These are phyloP conservation scores for Ophraella communa DNA, from an alignment of 2,888 invertebrate genomes.

Conservation along the genomic window DNA sequence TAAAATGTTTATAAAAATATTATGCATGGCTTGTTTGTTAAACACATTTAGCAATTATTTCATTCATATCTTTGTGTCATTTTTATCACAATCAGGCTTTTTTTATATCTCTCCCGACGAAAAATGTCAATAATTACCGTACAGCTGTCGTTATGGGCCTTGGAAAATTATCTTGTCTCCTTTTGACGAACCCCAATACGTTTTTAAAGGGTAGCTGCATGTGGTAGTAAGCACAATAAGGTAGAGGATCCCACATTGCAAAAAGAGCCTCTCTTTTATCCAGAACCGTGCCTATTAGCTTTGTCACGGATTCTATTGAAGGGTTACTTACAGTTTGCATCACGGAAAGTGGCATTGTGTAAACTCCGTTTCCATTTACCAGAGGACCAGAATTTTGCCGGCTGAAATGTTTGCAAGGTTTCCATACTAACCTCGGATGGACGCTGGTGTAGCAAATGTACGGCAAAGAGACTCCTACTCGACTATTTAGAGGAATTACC, in stretches of 20 bases:
- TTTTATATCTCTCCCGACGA: conserved; percentile 53
- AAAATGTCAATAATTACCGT: conserved; percentile 49
- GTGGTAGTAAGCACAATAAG: conserved; percentile 86
- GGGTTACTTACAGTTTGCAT: conserved; percentile 61
- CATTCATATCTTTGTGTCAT: background rate
- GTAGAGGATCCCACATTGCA: conserved; percentile 84
- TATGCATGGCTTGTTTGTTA: conserved; percentile 17
- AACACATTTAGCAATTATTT: conserved; percentile 1
- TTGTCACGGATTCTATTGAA: conserved; percentile 63
- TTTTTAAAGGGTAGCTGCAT: conserved; percentile 75
- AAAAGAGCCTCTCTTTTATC: conserved; percentile 83
- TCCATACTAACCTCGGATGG: conserved; percentile 70
- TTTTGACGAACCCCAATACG: conserved; percentile 64
- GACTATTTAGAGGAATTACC: conserved; percentile 70
- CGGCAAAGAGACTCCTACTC: conserved; percentile 80
- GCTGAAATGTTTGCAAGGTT: conserved; percentile 69
- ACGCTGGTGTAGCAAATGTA: conserved; percentile 79
- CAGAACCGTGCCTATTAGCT: conserved; percentile 71
- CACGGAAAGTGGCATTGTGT: conserved; percentile 69
- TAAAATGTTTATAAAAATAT: conserved; percentile 15
- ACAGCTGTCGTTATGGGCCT: conserved; percentile 56
- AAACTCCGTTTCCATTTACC: conserved; percentile 61
- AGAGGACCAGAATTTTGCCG: conserved; percentile 64
- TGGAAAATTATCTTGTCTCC: conserved; percentile 58
- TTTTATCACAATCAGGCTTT: conserved; percentile 49